A percentile compares a stretch with the other conserved stretches of the same genome.
Conservation (phyloP, 2,888 invertebrate genomes). For the Cantharis rufa region DNA sequence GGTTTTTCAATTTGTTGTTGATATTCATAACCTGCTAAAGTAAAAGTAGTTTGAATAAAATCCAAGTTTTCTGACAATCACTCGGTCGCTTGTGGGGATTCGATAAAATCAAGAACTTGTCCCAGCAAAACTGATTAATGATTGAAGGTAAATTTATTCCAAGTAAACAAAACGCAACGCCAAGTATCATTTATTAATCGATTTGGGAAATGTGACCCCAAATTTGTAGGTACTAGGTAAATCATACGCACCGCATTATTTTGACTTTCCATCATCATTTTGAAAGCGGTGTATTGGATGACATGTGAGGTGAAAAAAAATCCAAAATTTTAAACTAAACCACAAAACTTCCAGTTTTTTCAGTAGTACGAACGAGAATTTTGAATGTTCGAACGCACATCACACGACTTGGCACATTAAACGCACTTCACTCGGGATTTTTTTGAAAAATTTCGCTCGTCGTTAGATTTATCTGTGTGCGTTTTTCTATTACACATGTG, state of each 20-base stretch:
- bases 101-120: background rate
- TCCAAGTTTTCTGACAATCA: background rate
- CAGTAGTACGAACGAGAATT: no score
- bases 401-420: background rate
- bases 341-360: background rate
- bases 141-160: background rate
- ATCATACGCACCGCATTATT: conserved; percentile 25
- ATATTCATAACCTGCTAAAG: background rate
- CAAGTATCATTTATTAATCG: background rate
- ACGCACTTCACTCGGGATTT: background rate
- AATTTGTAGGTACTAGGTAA: background rate
- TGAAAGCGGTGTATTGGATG: background rate
- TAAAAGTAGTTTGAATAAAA: background rate
- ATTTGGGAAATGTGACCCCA: background rate
- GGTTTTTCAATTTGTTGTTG: background rate
- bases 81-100: background rate
- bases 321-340: background rate
- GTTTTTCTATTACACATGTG: conserved; percentile 23
- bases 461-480: conserved; percentile 7
- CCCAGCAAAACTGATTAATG: background rate
- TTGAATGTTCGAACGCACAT: background rate
- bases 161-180: background rate
- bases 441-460: background rate
- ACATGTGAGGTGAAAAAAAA: background rate
- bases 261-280: conserved; percentile 21